A percentile compares a stretch with the other conserved stretches of the same genome.
These are phyloP conservation scores for Pelvicachromis taeniatus DNA, from an alignment of 2,113 vertebrate species.

Conservation along the genomic window DNA sequence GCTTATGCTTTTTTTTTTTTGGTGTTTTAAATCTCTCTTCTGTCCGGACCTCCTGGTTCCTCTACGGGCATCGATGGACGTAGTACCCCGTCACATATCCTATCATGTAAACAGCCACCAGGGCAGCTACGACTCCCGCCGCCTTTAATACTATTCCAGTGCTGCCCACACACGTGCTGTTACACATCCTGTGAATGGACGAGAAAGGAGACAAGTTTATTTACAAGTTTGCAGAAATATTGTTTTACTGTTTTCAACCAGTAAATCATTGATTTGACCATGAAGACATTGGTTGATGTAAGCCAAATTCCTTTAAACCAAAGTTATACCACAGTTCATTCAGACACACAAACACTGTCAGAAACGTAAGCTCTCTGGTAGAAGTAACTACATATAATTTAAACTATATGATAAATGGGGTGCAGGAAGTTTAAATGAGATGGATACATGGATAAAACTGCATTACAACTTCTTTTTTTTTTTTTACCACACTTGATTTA, in stretches of 20 bases:
- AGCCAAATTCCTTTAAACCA: not conserved
- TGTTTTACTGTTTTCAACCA: no score
- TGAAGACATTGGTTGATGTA: not conserved
- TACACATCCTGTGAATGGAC: slow-evolving; percentile 62
- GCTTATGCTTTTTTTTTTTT: not conserved
- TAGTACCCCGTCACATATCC: slow-evolving; percentile 81
- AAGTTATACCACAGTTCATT: not conserved
- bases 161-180: slow-evolving; percentile 65
- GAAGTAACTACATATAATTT: not conserved
- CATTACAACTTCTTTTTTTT: not conserved
- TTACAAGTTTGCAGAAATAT: not conserved
- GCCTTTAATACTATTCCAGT: slow-evolving; percentile 68
- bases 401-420: not conserved
- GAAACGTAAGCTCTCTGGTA: not conserved
- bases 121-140: slow-evolving; percentile 56
- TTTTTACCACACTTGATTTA: not conserved
- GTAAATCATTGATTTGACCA: no score
- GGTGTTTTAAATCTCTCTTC: not conserved
- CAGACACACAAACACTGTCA: not conserved
- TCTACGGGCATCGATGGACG: slow-evolving; percentile 71
- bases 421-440: rapidly evolving
- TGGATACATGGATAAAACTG: not conserved
- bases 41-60: not conserved
- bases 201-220: not conserved
- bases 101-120: slow-evolving; percentile 73